Evolutionary conservation across 2,797 vertebrate species (phyloP), one percentile per base, ranked within the genome.

Genomic region (Mormyrus hasselquistii): DNA sequence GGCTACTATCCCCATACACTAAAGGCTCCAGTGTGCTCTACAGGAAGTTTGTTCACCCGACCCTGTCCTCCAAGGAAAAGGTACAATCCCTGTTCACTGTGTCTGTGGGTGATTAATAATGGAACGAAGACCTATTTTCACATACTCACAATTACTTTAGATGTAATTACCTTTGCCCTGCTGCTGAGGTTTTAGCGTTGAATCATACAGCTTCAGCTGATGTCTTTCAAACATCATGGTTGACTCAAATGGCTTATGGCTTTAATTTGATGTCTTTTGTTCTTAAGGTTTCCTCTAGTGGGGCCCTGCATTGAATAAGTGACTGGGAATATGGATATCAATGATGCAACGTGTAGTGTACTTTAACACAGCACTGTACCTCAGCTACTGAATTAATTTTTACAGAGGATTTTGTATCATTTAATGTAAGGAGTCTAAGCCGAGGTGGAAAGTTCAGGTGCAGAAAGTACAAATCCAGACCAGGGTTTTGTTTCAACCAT

Each of bases 61-160:
- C 98, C 0, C 96, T 99, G 92, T 99, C 99, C 94, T 99, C 98
- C 91, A 99, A 99, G 96, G 99, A 99, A 95, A 99, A 99, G 98
- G 99, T 99, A 96, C 96, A 12, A 84, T 7, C n/a, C 22, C 47
- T 50, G n/a, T 84, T n/a, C 73, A 79, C 73, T 79, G 16, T 16
- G 29, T 34, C 73, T 79, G 14, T 79, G 14, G 73, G 38, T 38
- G 34, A 79, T 79, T 79, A 79, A 38, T 8, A 79, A 79, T 79
- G 38, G 38, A 79, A 79, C 38, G 0, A 79, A 79, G 73, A n/a
- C 38, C 73, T 79, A 79, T 79, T 79, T 79, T 79, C 34, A 44
- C 34, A 41, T 79, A 2, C 73, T 79, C 38, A 8, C 38, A 44
- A 44, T 79, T 44, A 9, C 34, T 38, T 76, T 76, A 38, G 16